Conservation (phyloP, 2,888 invertebrate genomes). For the Mystacides longicornis region DNA sequence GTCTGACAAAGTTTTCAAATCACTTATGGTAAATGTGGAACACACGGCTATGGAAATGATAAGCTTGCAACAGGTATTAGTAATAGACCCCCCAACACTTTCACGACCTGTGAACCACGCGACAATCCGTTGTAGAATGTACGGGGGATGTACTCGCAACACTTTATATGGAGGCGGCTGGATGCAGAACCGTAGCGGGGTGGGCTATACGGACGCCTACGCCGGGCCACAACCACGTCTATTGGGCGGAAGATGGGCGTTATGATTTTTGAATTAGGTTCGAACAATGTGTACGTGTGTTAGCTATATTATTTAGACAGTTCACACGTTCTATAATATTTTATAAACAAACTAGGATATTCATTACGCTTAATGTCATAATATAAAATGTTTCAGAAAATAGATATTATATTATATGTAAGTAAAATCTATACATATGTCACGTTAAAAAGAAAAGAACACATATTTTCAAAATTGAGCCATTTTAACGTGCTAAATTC, state of each 20-base stretch:
- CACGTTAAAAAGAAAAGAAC: too few species aligned
- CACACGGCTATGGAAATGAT: too few species aligned
- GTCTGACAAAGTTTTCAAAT: background rate
- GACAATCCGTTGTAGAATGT: constrained; percentile 1
- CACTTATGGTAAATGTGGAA: background rate
- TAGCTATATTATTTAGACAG: background rate
- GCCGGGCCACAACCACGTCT: constrained; percentile 3
- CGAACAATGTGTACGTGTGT: background rate
- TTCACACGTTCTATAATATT: too few species aligned
- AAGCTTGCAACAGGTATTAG: background rate
- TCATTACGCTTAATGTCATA: too few species aligned
- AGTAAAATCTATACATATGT: too few species aligned
- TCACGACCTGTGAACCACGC: background rate
- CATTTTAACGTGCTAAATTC: too few species aligned
- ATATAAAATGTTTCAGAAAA: too few species aligned
- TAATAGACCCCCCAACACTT: background rate
- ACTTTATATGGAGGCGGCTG: background rate
- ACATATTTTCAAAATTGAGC: too few species aligned
- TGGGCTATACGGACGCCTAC: background rate
- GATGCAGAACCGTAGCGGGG: background rate
- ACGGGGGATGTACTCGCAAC: background rate
- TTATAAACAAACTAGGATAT: too few species aligned
- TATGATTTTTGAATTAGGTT: background rate
- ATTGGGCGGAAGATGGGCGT: constrained; percentile 11
- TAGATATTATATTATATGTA: too few species aligned